A percentile compares a stretch with the other conserved stretches of the same genome.
phyloP scores from a whole-genome alignment of 2,797 vertebrate genomes.

The Sandelia bainsii region DNA sequence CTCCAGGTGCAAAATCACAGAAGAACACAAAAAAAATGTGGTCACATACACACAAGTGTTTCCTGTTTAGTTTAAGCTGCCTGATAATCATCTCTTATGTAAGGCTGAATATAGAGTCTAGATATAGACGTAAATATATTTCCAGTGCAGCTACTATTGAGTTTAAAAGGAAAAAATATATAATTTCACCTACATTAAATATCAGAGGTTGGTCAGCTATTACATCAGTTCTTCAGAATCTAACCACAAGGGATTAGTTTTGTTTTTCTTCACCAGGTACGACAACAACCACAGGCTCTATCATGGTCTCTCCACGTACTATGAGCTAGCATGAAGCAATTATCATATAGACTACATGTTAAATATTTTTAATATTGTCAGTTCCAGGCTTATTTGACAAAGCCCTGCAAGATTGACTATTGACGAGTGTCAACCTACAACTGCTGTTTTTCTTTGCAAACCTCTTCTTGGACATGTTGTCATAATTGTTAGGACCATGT shows the following conservation, averaged over 20 bases:
- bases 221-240: not conserved
- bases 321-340: not conserved
- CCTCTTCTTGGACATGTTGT: conserved; percentile 10
- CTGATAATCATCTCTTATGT: not conserved
- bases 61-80: not conserved
- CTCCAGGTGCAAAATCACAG: conserved; percentile 8
- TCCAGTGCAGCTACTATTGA: not conserved
- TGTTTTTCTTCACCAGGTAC: not conserved
- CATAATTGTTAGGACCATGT: not conserved
- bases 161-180: conserved; percentile 1
- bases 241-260: not conserved
- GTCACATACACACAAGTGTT: not conserved
- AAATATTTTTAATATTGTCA: conserved; percentile 19
- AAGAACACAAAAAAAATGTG: not conserved
- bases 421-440: not conserved
- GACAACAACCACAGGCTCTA: conserved; percentile 4
- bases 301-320: not conserved
- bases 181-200: not conserved
- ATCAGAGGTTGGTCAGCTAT: not conserved
- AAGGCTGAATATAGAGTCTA: not conserved
- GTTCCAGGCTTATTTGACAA: conserved; percentile 9
- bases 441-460: conserved; percentile 8
- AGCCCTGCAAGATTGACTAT: not conserved
- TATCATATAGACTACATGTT: not conserved
- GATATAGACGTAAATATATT: not conserved